Conservation (phyloP, 2,797 vertebrate genomes). For the Parauchenoglanis ngamensis region DNA sequence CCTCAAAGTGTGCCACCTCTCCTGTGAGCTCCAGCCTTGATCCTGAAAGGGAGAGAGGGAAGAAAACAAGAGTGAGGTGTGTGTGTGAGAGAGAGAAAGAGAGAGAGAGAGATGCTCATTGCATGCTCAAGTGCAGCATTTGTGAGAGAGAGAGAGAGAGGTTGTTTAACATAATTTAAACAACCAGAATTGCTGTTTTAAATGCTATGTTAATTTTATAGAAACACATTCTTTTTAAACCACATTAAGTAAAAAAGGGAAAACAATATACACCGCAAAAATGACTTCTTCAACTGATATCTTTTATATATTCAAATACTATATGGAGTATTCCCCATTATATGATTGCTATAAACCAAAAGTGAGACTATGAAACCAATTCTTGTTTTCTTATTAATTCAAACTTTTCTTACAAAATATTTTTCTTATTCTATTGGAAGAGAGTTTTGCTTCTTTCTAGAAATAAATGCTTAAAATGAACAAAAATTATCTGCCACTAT, state of each 20-base stretch:
- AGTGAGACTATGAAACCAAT: background rate
- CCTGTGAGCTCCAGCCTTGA: conserved; percentile 86
- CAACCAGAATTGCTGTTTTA: background rate
- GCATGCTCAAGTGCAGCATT: background rate
- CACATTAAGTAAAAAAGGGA: background rate
- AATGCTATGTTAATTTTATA: background rate
- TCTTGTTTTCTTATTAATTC: too few species aligned
- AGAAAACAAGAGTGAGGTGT: conserved; percentile 20
- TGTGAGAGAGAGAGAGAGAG: background rate
- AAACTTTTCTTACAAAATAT: too few species aligned
- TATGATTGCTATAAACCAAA: background rate
- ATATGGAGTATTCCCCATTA: background rate
- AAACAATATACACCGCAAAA: background rate
- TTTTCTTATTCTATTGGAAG: background rate
- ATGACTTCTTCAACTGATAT: background rate
- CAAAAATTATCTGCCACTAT: background rate
- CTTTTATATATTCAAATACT: background rate
- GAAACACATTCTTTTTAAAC: background rate
- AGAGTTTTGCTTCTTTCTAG: background rate
- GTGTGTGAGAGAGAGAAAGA: background rate
- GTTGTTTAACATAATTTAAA: background rate
- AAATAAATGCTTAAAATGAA: background rate
- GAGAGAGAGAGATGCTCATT: background rate
- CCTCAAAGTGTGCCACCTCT: conserved; percentile 91
- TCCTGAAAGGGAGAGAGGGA: conserved; percentile 65